phyloP scores from a whole-genome alignment of 2,113 vertebrate species.

The Tychaedon coryphoeus region DNA sequence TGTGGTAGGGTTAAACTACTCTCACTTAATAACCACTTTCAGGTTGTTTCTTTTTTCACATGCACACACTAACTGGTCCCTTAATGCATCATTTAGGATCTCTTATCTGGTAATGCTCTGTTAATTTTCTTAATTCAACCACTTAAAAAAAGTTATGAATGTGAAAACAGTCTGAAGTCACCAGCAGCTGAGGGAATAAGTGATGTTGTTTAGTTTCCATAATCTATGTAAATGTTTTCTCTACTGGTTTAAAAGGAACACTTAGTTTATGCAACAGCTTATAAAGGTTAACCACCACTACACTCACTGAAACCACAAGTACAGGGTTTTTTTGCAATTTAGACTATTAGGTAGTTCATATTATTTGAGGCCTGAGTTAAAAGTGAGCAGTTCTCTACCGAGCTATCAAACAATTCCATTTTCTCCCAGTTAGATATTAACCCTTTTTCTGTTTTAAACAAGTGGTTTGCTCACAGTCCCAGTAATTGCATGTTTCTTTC shows the following conservation, averaged over 20 bases:
- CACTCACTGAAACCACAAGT: not conserved
- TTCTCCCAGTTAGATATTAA: conserved; percentile 3
- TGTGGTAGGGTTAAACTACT: not conserved
- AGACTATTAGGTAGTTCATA: not conserved
- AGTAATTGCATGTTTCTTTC: not conserved
- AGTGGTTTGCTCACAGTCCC: not conserved
- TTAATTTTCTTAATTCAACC: conserved; percentile 40
- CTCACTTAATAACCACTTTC: not conserved
- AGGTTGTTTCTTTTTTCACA: not conserved
- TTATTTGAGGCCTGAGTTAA: not conserved
- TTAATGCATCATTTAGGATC: conserved; percentile 20
- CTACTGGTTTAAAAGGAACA: not conserved
- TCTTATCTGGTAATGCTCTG: not conserved
- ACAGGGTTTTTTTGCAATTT: not conserved
- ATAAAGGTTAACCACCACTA: not conserved
- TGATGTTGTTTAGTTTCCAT: not conserved
- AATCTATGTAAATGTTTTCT: not conserved
- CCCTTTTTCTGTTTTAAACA: not conserved
- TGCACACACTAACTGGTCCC: not conserved
- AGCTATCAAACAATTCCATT: not conserved
- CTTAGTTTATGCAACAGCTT: not conserved
- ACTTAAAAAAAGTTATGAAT: not conserved
- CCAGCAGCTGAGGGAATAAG: not conserved
- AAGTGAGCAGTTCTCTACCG: not conserved
- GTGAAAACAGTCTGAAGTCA: not conserved